A percentile compares a stretch with the other conserved stretches of the same genome.
These are phyloP conservation scores for Pachycephala philippinensis DNA, from an alignment of 2,113 vertebrate genomes.

Conservation along the genomic window DNA sequence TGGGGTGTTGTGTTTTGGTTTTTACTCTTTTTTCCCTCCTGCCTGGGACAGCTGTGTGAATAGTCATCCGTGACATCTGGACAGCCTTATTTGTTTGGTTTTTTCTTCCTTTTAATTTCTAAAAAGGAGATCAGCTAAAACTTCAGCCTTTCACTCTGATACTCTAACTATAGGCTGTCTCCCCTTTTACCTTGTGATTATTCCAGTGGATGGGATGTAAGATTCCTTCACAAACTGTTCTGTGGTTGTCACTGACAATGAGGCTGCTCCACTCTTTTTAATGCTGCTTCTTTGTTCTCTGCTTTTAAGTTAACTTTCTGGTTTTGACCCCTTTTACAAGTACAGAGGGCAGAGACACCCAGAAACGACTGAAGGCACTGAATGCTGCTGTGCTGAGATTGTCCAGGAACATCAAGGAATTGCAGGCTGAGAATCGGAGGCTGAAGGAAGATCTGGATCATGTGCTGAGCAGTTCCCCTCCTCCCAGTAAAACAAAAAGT, in stretches of 20 bases:
- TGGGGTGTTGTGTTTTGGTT: not conserved
- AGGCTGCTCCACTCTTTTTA: not conserved
- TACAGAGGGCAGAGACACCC: conserved; percentile 76
- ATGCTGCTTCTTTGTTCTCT: not conserved
- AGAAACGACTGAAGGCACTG: conserved; percentile 77
- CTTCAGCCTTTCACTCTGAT: not conserved
- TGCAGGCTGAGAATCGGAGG: conserved; percentile 82
- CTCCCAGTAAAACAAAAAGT: conserved; percentile 75
- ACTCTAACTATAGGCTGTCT: not conserved
- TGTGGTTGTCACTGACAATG: not conserved
- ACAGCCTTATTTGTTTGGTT: not conserved
- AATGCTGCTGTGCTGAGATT: conserved; percentile 78
- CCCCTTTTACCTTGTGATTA: not conserved
- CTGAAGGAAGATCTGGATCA: conserved; percentile 81
- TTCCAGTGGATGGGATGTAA: not conserved
- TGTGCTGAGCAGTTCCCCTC: conserved; percentile 65
- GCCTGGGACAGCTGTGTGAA: not conserved
- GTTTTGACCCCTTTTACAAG: not conserved
- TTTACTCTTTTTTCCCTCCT: not conserved
- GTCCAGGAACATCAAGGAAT: conserved; percentile 79
- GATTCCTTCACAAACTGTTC: not conserved
- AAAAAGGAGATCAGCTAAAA: not conserved
- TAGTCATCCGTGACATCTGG: not conserved
- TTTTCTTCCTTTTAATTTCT: not conserved
- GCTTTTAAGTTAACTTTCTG: conserved; percentile 3